Conservation (phyloP, 2,888 invertebrate species). For the Drosophila parthenogenetica region DNA sequence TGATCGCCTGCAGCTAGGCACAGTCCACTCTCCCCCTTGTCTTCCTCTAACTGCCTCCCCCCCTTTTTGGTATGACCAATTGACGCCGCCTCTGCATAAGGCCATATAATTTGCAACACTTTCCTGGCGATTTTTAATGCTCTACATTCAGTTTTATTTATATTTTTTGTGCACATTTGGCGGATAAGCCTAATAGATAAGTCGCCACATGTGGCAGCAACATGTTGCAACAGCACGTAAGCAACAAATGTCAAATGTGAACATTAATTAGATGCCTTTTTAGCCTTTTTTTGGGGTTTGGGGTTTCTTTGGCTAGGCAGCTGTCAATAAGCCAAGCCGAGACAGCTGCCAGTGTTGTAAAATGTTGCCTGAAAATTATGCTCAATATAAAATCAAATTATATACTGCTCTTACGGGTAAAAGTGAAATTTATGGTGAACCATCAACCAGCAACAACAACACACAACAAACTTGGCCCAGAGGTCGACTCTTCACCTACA, state of each 20-base stretch:
- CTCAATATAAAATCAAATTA: conserved; percentile 58
- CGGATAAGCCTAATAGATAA: conserved; percentile 12
- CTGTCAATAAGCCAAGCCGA: conserved; percentile 5
- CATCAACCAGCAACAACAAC: conserved; percentile 14
- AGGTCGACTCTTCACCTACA: conserved; percentile 55
- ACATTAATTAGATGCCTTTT: conserved; percentile 43
- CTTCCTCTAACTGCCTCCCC: not conserved
- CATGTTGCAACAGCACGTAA: conserved; percentile 17
- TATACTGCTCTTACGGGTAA: conserved; percentile 47
- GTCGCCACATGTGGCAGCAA: conserved; percentile 34
- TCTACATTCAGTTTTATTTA: conserved; percentile 55
- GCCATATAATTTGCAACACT: conserved; percentile 76
- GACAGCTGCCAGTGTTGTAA: conserved; percentile 57
- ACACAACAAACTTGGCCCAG: conserved; percentile 52
- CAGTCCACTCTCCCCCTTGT: not conserved
- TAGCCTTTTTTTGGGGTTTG: too few relatives aligned
- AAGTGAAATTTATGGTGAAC: conserved; percentile 75
- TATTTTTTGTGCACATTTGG: conserved; percentile 7
- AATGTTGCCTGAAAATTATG: conserved; percentile 31
- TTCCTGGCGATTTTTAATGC: conserved; percentile 55
- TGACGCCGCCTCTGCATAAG: conserved; percentile 49
- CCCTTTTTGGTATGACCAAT: conserved; percentile 40
- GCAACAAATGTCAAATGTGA: conserved; percentile 49
- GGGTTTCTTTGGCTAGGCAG: conserved; percentile 7
- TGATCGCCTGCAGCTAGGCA: conserved; percentile 32